A percentile compares a stretch with the other conserved stretches of the same genome.
Conservation (phyloP, 92 coral and sea anemone species). For the Meandrina meandrites region DNA sequence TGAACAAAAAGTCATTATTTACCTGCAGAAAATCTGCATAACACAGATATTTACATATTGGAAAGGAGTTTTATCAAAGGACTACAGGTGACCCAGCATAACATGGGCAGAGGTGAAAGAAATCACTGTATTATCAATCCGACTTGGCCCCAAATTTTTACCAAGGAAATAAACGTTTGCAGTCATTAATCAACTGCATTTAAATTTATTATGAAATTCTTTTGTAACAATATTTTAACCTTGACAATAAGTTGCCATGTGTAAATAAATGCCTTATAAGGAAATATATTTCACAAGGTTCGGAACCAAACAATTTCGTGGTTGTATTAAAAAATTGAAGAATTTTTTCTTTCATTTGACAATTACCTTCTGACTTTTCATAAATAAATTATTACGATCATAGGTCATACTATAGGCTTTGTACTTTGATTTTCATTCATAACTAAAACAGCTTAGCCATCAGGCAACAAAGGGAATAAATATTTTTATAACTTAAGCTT, state of each 20-base stretch:
- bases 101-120: background rate
- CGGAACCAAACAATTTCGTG: background rate
- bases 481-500: background rate
- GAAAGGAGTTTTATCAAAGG: constrained; percentile 2
- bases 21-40: constrained; percentile 34
- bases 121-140: no score
- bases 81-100: constrained; percentile 16
- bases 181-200: background rate
- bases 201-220: background rate
- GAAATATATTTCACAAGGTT: background rate
- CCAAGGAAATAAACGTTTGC: background rate
- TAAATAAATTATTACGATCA: background rate
- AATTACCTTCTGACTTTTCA: background rate
- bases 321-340: background rate
- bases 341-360: background rate
- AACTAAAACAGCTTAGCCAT: background rate
- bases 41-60: constrained; percentile 34
- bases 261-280: constrained; percentile 1
- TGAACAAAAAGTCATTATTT: constrained; percentile 14
- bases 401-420: background rate
- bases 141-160: background rate
- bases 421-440: constrained; percentile 10
- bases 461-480: constrained; percentile 1
- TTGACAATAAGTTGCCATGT: background rate
- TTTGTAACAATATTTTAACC: background rate